These are phyloP conservation scores for Teleiodes luculella DNA, from an alignment of 2,888 invertebrate genomes.

Conservation along the genomic window DNA sequence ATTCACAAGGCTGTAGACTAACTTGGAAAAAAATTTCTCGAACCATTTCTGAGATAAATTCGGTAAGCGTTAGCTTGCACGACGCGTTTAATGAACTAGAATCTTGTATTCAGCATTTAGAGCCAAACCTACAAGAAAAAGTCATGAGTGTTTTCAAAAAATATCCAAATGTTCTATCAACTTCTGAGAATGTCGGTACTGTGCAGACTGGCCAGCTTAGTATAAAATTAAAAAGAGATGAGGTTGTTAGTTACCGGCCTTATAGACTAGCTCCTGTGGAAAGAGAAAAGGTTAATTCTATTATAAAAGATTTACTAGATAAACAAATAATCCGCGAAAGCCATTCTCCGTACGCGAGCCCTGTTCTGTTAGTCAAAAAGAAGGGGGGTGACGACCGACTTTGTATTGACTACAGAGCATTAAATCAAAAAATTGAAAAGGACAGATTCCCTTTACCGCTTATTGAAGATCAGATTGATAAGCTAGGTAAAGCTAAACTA, in stretches of 20 bases:
- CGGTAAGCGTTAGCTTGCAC: too few species aligned
- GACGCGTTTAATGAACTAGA: too few species aligned
- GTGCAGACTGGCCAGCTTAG: conserved; percentile 21
- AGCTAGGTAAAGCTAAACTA: conserved; percentile 20
- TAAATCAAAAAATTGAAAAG: too few species aligned
- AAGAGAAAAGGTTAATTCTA: conserved; percentile 22
- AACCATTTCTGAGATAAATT: too few species aligned
- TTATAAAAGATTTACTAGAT: conserved; percentile 22
- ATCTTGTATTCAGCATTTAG: too few species aligned
- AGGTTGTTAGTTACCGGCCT: conserved; percentile 21
- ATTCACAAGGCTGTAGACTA: conserved; percentile 15
- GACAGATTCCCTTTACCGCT: neutral
- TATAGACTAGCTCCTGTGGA: conserved; percentile 26
- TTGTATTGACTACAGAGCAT: too few species aligned
- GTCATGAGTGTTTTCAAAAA: conserved; percentile 22
- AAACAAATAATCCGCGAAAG: conserved; percentile 25
- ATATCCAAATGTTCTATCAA: conserved; percentile 14
- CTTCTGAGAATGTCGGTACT: conserved; percentile 12
- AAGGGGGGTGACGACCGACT: conserved; percentile 13
- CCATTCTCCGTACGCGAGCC: conserved; percentile 25
- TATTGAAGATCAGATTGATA: conserved; percentile 19
- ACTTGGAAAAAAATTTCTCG: neutral
- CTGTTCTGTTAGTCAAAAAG: conserved; percentile 27
- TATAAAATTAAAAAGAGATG: conserved; percentile 15
- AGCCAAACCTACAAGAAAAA: too few species aligned